These are phyloP conservation scores for Azorinus chamasolen DNA, from an alignment of 2,888 invertebrate species.

Conservation along the genomic window DNA sequence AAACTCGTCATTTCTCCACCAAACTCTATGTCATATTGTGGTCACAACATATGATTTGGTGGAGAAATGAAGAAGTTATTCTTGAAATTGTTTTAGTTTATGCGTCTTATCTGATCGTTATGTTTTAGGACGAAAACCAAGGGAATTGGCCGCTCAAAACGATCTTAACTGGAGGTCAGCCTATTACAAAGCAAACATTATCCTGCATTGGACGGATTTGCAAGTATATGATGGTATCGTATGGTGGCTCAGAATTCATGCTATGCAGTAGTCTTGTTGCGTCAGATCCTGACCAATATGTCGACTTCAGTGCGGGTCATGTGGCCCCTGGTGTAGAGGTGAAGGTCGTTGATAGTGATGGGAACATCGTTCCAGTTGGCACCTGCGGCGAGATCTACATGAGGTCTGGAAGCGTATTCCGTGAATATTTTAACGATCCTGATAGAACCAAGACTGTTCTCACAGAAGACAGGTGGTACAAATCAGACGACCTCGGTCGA, in stretches of 20 bases:
- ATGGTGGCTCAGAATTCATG: conserved; percentile 14
- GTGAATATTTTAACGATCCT: too few relatives aligned
- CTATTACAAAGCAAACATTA: conserved; percentile 1
- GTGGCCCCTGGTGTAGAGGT: background rate
- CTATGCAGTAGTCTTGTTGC: too few relatives aligned
- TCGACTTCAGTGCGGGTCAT: background rate
- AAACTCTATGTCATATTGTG: too few relatives aligned
- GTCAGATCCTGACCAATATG: too few relatives aligned
- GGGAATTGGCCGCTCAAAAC: conserved; percentile 8
- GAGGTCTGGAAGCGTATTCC: background rate
- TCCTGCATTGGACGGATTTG: conserved; percentile 9
- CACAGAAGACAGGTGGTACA: conserved; percentile 18
- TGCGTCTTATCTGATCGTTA: too few relatives aligned
- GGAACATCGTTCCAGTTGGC: conserved; percentile 9
- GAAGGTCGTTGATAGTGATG: too few relatives aligned
- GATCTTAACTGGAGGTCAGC: conserved; percentile 9
- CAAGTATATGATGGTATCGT: background rate
- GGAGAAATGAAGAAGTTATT: too few relatives aligned
- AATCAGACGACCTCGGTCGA: too few relatives aligned
- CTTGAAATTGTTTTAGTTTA: too few relatives aligned
- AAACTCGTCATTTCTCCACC: too few relatives aligned
- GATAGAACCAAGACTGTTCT: conserved; percentile 2
- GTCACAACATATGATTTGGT: too few relatives aligned
- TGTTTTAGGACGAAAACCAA: conserved; percentile 1
- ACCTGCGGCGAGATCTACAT: conserved; percentile 13